Evolutionary conservation across 2,888 invertebrate species (phyloP).

Genomic region (Nowickia ferox): DNA sequence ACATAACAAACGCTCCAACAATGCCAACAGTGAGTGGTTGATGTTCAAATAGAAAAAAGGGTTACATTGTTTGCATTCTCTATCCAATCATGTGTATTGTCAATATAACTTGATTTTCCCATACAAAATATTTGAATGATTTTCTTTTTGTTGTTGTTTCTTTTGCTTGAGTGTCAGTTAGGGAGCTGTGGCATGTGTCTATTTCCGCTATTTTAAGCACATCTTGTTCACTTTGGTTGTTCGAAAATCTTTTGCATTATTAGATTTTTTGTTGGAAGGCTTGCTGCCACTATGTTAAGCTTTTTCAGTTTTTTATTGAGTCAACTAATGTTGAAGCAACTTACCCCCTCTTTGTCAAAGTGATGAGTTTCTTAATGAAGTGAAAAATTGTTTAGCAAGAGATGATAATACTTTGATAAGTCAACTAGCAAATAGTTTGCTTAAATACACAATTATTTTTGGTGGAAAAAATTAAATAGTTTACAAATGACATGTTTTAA

Average conservation of each 20-base stretch:
- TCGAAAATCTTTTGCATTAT: slow-evolving; percentile 37
- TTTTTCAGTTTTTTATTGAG: slow-evolving; percentile 15
- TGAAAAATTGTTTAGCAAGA: slow-evolving; percentile 41
- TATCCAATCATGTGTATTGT: not conserved
- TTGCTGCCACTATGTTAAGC: not conserved
- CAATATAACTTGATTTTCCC: not conserved
- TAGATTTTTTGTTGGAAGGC: slow-evolving; percentile 18
- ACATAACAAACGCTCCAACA: not conserved
- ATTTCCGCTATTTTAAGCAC: slow-evolving; percentile 71
- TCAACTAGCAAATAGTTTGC: slow-evolving; percentile 43
- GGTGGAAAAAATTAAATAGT: not conserved
- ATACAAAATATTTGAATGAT: slow-evolving; percentile 15
- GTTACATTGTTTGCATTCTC: slow-evolving; percentile 62
- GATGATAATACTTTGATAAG: slow-evolving; percentile 53
- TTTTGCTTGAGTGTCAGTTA: not conserved
- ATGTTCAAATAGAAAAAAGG: slow-evolving; percentile 32
- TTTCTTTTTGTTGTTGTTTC: not conserved
- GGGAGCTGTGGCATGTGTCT: slow-evolving; percentile 65
- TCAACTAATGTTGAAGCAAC: slow-evolving; percentile 38
- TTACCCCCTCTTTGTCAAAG: not conserved
- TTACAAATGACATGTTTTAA: not conserved
- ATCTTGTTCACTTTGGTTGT: slow-evolving; percentile 54
- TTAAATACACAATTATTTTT: not conserved
- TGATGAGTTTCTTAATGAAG: slow-evolving; percentile 49
- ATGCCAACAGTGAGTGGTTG: not conserved